These are phyloP conservation scores for Steinernema scapterisci DNA, from an alignment of 2,888 invertebrate species.

Conservation along the genomic window DNA sequence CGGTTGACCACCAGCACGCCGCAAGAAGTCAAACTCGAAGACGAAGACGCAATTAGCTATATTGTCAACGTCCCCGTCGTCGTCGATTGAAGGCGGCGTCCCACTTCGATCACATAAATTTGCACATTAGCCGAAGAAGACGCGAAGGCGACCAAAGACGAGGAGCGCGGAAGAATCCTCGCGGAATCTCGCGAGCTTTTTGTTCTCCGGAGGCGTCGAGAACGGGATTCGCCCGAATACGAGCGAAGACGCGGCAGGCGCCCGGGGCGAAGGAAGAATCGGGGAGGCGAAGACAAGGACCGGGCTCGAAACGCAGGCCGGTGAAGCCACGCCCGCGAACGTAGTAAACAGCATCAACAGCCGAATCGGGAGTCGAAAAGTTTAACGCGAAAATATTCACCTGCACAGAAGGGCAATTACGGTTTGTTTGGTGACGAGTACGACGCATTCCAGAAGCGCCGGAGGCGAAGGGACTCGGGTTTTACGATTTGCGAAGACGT, in stretches of 20 bases:
- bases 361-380: slow-evolving; percentile 12
- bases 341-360: slow-evolving; percentile 25
- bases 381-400: slow-evolving; percentile 30
- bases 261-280: neutral
- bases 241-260: neutral
- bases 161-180: slow-evolving; percentile 1
- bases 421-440: neutral
- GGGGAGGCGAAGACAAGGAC: neutral
- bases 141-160: neutral
- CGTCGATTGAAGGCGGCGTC: neutral
- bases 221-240: slow-evolving; percentile 4
- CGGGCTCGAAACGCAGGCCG: neutral
- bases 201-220: slow-evolving; percentile 2
- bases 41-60: slow-evolving; percentile 27
- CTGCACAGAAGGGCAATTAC: neutral
- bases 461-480: no score
- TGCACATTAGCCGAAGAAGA: slow-evolving; percentile 19
- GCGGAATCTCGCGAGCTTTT: slow-evolving; percentile 12
- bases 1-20: slow-evolving; percentile 12
- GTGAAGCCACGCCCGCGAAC: slow-evolving; percentile 29
- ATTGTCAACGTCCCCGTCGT: no score
- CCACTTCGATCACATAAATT: slow-evolving; percentile 23
- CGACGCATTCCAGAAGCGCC: neutral
- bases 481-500: neutral
- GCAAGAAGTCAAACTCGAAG: slow-evolving; percentile 12